These are phyloP conservation scores for Tylochromis polylepis DNA, from an alignment of 2,113 vertebrate genomes.

Conservation along the genomic window DNA sequence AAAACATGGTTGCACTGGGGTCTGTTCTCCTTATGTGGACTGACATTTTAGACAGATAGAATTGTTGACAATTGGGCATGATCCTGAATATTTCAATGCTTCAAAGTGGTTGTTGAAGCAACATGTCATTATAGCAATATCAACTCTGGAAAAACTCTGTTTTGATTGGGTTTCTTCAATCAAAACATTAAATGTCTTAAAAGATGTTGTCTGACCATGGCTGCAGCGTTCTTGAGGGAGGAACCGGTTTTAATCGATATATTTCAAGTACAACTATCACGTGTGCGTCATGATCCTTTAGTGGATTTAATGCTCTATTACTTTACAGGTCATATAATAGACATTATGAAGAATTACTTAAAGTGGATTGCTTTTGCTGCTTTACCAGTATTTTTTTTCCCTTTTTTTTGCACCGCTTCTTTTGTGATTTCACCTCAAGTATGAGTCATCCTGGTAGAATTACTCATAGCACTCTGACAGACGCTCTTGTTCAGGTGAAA, in stretches of 20 bases:
- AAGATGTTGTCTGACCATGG: not conserved
- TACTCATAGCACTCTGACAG: not conserved
- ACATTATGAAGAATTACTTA: not conserved
- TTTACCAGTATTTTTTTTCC: not conserved
- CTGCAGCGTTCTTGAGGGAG: not conserved
- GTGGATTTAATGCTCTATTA: not conserved
- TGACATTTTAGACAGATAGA: not conserved
- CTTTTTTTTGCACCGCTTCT: not conserved
- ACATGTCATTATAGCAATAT: not conserved
- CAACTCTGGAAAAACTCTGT: not conserved
- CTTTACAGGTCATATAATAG: not conserved
- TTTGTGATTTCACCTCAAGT: not conserved
- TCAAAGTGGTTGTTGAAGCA: not conserved
- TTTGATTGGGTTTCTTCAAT: not conserved
- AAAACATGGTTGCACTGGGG: not conserved
- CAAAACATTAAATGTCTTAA: not conserved
- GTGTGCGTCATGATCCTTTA: not conserved
- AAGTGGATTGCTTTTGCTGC: fast-evolving
- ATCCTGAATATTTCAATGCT: not conserved
- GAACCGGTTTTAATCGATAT: not conserved
- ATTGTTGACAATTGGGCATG: not conserved
- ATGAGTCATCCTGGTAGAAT: not conserved
- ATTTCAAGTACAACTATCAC: not conserved
- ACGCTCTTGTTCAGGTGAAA: not conserved
- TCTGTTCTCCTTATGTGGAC: not conserved